phyloP scores from a whole-genome alignment of 2,113 vertebrate genomes.

The Perccottus glenii region DNA sequence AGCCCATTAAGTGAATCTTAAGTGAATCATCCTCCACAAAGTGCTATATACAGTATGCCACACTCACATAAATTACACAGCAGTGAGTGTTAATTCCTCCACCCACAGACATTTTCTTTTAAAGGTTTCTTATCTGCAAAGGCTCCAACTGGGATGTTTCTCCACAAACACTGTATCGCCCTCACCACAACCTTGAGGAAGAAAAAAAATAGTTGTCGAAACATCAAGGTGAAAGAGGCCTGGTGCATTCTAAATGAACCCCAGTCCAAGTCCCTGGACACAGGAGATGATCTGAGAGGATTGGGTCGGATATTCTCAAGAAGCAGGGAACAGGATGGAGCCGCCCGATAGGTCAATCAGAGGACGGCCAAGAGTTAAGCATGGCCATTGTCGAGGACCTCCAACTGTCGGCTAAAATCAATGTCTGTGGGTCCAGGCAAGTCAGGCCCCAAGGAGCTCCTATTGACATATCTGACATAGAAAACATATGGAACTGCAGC shows the following conservation, averaged over 20 bases:
- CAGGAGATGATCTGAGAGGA: constrained; percentile 29
- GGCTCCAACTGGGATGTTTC: constrained; percentile 26
- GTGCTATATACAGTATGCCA: background rate
- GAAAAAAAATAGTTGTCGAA: constrained; percentile 30
- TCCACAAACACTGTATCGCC: constrained; percentile 35
- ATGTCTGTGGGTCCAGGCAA: constrained; percentile 5
- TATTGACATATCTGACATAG: background rate
- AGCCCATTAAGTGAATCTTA: constrained; percentile 28
- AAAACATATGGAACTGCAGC: constrained; percentile 14
- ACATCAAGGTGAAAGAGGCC: constrained; percentile 56
- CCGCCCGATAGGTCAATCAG: constrained; percentile 41
- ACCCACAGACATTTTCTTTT: constrained; percentile 29
- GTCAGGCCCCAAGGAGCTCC: constrained; percentile 10
- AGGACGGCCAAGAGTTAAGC: constrained; percentile 24
- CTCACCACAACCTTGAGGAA: constrained; percentile 50
- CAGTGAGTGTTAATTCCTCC: constrained; percentile 31
- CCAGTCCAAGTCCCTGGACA: constrained; percentile 27
- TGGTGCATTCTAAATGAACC: constrained; percentile 43
- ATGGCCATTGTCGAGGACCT: constrained; percentile 34
- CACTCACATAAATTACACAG: constrained; percentile 17
- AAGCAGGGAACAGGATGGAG: constrained; percentile 21
- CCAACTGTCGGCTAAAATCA: constrained; percentile 24
- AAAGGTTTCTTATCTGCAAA: constrained; percentile 47
- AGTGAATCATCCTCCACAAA: constrained; percentile 5
- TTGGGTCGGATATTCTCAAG: constrained; percentile 17